Percentiles rank a stretch among this genome's conserved stretches.
Conservation (phyloP, 2,888 invertebrate species). For the Apamea crenata region DNA sequence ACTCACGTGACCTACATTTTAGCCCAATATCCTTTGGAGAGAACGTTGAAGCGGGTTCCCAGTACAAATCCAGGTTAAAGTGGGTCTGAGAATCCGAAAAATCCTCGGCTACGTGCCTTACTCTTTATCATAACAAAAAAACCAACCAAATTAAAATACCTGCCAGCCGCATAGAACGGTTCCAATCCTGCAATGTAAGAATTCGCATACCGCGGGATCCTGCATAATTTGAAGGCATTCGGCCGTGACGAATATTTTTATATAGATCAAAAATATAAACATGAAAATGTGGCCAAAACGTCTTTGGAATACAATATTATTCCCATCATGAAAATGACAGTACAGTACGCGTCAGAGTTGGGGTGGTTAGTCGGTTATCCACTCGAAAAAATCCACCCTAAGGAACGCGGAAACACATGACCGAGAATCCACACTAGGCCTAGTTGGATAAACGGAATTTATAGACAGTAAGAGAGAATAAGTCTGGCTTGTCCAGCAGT, state of each 20-base stretch:
- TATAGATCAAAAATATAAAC: not conserved
- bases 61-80: not conserved
- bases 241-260: not conserved
- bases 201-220: conserved; percentile 2
- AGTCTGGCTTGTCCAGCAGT: conserved; percentile 94
- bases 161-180: conserved; percentile 3
- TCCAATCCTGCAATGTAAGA: not conserved
- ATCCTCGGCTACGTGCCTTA: not conserved
- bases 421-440: no score
- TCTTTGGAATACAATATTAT: not conserved
- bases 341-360: no score
- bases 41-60: not conserved
- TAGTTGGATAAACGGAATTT: not conserved
- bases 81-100: conserved; percentile 2
- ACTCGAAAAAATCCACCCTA: no score
- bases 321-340: not conserved
- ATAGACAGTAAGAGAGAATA: conserved; percentile 94
- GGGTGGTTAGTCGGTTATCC: no score
- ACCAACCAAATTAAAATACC: conserved; percentile 35
- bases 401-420: no score
- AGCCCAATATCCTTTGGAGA: not conserved
- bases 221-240: conserved; percentile 27
- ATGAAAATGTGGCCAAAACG: not conserved
- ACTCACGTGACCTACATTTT: not conserved
- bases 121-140: not conserved